Evolutionary conservation across 2,113 vertebrate species (phyloP).

Genomic region (Ranitomeya variabilis): DNA sequence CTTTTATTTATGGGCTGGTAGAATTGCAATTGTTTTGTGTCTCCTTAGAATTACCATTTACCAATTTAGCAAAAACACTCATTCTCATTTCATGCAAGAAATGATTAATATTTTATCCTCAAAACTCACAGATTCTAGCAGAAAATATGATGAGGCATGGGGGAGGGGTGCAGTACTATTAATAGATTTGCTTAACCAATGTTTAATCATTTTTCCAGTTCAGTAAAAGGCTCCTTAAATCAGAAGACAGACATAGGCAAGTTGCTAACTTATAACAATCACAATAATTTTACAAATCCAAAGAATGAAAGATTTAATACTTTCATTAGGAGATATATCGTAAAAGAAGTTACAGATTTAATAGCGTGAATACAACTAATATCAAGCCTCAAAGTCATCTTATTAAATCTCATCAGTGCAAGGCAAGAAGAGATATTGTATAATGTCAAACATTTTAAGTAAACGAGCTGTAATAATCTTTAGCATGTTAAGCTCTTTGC

Average conservation of each 20-base stretch:
- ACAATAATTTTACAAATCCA: conserved; percentile 13
- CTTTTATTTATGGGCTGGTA: not conserved
- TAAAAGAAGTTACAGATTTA: not conserved
- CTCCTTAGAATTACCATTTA: not conserved
- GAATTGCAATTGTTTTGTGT: not conserved
- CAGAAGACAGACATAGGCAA: not conserved
- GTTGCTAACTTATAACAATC: conserved; percentile 1
- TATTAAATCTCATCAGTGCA: not conserved
- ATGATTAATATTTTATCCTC: not conserved
- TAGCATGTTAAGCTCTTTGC: not conserved
- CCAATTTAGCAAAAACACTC: not conserved
- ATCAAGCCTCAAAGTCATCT: not conserved
- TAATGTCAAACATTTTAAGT: not conserved
- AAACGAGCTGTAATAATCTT: not conserved
- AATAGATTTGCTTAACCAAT: not conserved
- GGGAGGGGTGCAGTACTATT: not conserved
- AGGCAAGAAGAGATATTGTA: not conserved
- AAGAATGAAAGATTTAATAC: conserved; percentile 6
- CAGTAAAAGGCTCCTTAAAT: conserved; percentile 17
- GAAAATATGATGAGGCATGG: not conserved
- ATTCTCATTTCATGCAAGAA: not conserved
- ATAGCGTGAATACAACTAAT: not conserved
- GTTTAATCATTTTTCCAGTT: conserved; percentile 28
- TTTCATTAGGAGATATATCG: not conserved
- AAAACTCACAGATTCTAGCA: not conserved